phyloP scores from a whole-genome alignment of 2,888 invertebrate species.

The Cataglyphis rosenhaueri region DNA sequence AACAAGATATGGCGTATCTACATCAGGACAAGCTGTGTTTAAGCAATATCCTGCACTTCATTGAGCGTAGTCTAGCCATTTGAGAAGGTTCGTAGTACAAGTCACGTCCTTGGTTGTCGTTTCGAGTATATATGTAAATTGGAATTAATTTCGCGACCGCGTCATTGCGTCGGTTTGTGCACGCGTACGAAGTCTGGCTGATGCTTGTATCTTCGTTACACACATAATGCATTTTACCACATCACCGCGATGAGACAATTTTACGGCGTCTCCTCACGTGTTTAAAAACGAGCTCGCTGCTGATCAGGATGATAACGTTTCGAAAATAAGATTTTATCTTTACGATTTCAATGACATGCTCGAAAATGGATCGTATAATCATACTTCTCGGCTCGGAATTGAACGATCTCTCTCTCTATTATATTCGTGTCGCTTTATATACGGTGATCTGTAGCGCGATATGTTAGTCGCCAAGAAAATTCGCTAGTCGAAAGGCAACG shows the following conservation, averaged over 20 bases:
- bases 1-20: conserved; percentile 30
- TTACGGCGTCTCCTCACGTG: conserved; percentile 14
- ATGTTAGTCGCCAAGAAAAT: conserved; percentile 43
- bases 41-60: conserved; percentile 37
- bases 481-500: conserved; percentile 26
- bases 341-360: conserved; percentile 63
- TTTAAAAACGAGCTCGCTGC: conserved; percentile 43
- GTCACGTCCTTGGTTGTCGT: conserved; percentile 35
- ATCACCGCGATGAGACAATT: neutral
- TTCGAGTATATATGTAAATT: conserved; percentile 52
- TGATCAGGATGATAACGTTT: conserved; percentile 60
- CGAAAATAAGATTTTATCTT: conserved; percentile 72
- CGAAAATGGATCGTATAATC: conserved; percentile 39
- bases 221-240: neutral
- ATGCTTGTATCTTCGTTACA: conserved; percentile 9
- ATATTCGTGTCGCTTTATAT: conserved; percentile 47
- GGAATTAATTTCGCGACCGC: conserved; percentile 51
- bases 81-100: conserved; percentile 17
- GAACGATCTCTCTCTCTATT: conserved; percentile 28
- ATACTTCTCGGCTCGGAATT: conserved; percentile 35
- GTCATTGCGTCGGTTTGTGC: conserved; percentile 24
- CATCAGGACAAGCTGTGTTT: conserved; percentile 25
- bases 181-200: conserved; percentile 27
- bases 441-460: conserved; percentile 13
- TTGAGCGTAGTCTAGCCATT: conserved; percentile 37